Evolutionary conservation across 2,113 vertebrate genomes (phyloP).

Genomic region (Hymenochirus boettgeri): DNA sequence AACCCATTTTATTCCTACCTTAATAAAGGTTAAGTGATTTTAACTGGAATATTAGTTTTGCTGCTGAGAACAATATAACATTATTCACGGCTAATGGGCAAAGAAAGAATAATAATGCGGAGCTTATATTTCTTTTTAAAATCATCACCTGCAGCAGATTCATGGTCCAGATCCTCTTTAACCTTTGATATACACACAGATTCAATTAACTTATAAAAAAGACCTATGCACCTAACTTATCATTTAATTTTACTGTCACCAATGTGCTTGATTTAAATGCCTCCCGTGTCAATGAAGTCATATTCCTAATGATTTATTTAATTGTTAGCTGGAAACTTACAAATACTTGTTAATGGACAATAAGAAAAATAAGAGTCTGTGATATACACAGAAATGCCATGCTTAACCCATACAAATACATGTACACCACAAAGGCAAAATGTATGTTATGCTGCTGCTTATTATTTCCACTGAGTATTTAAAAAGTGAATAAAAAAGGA

Average conservation of each 20-base stretch:
- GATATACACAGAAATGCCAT: not conserved
- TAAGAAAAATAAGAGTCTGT: not conserved
- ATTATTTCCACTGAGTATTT: constrained; percentile 14
- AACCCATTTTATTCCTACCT: too few relatives aligned
- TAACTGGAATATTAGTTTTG: too few relatives aligned
- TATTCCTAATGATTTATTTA: constrained; percentile 33
- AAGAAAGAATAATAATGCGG: not conserved
- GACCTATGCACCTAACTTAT: constrained; percentile 25
- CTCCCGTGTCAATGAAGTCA: constrained; percentile 11
- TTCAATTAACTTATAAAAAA: constrained; percentile 33
- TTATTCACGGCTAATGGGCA: not conserved
- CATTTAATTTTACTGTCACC: constrained; percentile 32
- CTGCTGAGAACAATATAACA: too few relatives aligned
- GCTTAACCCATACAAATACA: too few relatives aligned
- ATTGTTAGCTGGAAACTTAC: constrained; percentile 4
- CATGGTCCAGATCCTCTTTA: constrained; percentile 6
- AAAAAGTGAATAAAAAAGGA: constrained; percentile 17
- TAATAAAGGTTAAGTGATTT: too few relatives aligned
- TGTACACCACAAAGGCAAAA: too few relatives aligned
- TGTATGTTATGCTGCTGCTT: too few relatives aligned
- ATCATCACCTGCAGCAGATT: constrained; percentile 8
- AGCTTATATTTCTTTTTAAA: constrained; percentile 2
- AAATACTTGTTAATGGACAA: not conserved
- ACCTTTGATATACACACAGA: constrained; percentile 31
- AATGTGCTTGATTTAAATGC: constrained; percentile 26